Evolutionary conservation across 2,797 vertebrate species (phyloP).

Genomic region (Staurois parvus): DNA sequence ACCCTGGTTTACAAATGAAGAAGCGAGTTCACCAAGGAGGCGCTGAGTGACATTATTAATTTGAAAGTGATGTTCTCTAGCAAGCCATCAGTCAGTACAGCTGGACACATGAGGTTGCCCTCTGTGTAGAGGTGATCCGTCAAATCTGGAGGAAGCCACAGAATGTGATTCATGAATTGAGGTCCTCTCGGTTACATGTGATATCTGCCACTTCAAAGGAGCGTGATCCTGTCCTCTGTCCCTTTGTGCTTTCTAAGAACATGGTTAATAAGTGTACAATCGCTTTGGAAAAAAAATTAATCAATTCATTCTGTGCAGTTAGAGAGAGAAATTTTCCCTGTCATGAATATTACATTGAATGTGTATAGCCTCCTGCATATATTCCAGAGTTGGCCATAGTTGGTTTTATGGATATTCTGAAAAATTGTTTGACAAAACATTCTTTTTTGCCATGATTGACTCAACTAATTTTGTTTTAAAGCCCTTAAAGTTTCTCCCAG

Average conservation of each 20-base stretch:
- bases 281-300: slow-evolving; percentile 15
- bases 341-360: neutral
- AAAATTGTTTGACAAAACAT: too few relatives aligned
- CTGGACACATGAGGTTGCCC: slow-evolving; percentile 42
- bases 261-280: slow-evolving; percentile 52
- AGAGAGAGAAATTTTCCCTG: neutral
- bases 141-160: slow-evolving; percentile 35
- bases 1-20: slow-evolving; percentile 40
- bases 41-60: slow-evolving; percentile 50
- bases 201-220: slow-evolving; percentile 48
- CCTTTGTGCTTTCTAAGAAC: slow-evolving; percentile 21
- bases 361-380: neutral
- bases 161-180: slow-evolving; percentile 46
- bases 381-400: neutral
- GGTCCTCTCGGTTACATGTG: slow-evolving; percentile 26
- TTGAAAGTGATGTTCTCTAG: slow-evolving; percentile 44
- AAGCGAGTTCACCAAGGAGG: slow-evolving; percentile 39
- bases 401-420: too few relatives aligned
- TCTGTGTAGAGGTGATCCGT: slow-evolving; percentile 41
- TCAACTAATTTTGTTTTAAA: too few relatives aligned
- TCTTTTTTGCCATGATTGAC: too few relatives aligned
- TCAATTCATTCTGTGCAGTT: neutral
- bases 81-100: slow-evolving; percentile 44
- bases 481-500: too few relatives aligned
- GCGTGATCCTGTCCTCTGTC: neutral